Evolutionary conservation across 2,797 vertebrate species (phyloP).

Genomic region (Garrulus glandarius): DNA sequence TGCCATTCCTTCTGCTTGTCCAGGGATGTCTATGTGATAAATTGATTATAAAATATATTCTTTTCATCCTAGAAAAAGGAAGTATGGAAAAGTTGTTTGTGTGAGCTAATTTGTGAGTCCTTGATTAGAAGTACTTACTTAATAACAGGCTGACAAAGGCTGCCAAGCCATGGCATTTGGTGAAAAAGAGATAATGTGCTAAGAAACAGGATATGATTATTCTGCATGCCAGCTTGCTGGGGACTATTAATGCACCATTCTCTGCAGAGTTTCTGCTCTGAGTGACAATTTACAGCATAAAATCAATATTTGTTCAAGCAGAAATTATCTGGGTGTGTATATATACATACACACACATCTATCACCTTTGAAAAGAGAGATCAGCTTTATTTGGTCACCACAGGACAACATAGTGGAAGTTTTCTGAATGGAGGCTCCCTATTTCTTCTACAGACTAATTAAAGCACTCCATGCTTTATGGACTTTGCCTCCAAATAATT

Average conservation of each 20-base stretch:
- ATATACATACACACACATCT: too few species aligned
- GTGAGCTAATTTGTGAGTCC: background rate
- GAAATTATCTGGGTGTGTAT: background rate
- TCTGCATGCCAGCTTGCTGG: background rate
- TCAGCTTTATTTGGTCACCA: background rate
- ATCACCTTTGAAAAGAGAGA: background rate
- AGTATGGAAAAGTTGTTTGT: background rate
- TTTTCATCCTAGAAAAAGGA: background rate
- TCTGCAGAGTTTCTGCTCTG: background rate
- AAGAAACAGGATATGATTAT: background rate
- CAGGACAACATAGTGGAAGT: background rate
- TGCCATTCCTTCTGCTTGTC: background rate
- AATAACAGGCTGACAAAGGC: background rate
- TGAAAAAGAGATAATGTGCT: background rate
- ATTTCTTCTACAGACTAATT: background rate
- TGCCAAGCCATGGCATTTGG: background rate
- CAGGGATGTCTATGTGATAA: background rate
- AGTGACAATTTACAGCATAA: background rate
- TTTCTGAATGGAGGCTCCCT: background rate
- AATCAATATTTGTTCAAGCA: background rate
- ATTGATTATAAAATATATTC: background rate
- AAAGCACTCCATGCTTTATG: background rate
- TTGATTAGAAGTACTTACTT: background rate
- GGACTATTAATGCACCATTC: background rate
- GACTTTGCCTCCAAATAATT: background rate